phyloP scores from a whole-genome alignment of 2,888 invertebrate species.

The Morinoia aosen region DNA sequence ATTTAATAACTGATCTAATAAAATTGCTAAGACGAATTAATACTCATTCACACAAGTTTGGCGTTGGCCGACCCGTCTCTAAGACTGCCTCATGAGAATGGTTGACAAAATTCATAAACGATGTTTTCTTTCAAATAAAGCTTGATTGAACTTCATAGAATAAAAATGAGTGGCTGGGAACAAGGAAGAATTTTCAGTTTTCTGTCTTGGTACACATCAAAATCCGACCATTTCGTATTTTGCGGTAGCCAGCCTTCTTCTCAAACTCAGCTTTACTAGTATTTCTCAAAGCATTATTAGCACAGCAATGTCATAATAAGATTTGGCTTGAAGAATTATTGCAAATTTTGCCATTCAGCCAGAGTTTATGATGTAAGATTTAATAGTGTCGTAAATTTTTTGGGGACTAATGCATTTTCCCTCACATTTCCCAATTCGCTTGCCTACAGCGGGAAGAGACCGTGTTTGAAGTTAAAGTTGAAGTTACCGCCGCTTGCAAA shows the following conservation, averaged over 20 bases:
- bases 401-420: too few species aligned
- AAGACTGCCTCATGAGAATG: neutral
- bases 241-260: neutral
- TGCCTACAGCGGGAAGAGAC: too few species aligned
- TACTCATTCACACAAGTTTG: neutral
- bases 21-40: neutral
- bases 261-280: neutral
- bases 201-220: neutral
- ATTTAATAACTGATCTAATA: neutral
- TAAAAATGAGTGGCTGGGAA: neutral
- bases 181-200: neutral
- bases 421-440: too few species aligned
- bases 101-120: neutral
- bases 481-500: too few species aligned
- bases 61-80: neutral
- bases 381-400: too few species aligned
- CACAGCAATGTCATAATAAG: too few species aligned
- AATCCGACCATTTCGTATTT: neutral
- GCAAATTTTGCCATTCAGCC: too few species aligned
- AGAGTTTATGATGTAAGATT: too few species aligned
- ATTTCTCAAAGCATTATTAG: too few species aligned
- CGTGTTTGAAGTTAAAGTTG: too few species aligned
- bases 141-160: neutral
- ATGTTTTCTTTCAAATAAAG: neutral
- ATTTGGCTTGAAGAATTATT: too few species aligned